Conservation (phyloP, 2,888 invertebrate genomes). For the Synergus umbraculus region DNA sequence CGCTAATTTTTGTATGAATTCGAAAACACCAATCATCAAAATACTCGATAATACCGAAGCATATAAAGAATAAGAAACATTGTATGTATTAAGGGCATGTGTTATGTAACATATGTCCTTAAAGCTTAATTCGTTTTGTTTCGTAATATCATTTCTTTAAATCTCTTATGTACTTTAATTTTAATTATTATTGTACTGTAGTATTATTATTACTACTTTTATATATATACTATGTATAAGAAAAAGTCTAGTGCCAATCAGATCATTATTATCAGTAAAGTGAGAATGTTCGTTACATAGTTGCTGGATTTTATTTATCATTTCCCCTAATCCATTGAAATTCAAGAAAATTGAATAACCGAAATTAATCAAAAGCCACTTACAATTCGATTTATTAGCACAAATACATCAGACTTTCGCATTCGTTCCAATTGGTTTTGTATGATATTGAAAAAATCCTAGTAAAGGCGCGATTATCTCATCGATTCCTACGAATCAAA, state of each 20-base stretch:
- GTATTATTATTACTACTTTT: constrained; percentile 13
- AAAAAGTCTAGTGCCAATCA: constrained; percentile 31
- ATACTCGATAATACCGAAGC: constrained; percentile 24
- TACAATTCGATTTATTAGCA: constrained; percentile 18
- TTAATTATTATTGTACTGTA: constrained; percentile 22
- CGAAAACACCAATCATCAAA: constrained; percentile 31
- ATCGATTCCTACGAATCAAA: background rate
- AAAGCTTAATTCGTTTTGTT: constrained; percentile 8
- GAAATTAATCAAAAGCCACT: background rate
- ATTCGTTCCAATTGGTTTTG: background rate
- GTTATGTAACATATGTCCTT: background rate
- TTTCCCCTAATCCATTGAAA: background rate
- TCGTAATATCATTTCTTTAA: constrained; percentile 26
- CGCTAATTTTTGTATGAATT: background rate
- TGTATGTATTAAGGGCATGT: background rate
- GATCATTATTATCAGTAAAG: constrained; percentile 38
- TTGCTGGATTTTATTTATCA: constrained; percentile 12
- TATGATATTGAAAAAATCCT: background rate
- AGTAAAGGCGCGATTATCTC: background rate
- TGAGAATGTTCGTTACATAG: constrained; percentile 23
- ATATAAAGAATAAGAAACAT: constrained; percentile 27
- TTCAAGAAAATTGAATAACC: background rate
- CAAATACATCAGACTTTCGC: constrained; percentile 6
- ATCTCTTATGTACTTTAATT: constrained; percentile 17
- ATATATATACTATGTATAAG: background rate